These are phyloP conservation scores for Agapornis roseicollis DNA, from an alignment of 2,113 vertebrate species.

Conservation along the genomic window DNA sequence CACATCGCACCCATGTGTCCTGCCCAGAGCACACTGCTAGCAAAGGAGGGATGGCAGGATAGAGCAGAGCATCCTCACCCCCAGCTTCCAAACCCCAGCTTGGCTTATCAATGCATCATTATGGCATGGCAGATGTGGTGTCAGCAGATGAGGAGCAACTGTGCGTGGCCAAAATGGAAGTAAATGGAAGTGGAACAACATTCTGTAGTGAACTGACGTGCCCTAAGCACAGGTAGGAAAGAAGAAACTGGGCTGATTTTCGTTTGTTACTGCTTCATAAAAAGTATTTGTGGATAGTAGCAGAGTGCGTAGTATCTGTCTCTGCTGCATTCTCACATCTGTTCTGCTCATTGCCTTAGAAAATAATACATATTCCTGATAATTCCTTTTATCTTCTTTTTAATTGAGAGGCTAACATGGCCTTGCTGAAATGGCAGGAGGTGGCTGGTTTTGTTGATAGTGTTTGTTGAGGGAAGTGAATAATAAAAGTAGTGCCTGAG, in stretches of 20 bases:
- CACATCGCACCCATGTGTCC: fast-evolving
- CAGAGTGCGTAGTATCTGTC: not conserved
- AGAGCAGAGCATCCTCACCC: not conserved
- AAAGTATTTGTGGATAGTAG: not conserved
- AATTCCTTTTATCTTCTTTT: not conserved
- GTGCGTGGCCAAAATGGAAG: not conserved
- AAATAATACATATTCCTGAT: not conserved
- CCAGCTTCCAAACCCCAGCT: not conserved
- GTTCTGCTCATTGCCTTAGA: not conserved
- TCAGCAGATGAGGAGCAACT: not conserved
- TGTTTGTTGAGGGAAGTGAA: not conserved
- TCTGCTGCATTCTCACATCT: not conserved
- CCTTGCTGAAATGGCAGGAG: not conserved
- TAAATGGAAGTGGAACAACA: not conserved
- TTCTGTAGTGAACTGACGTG: not conserved
- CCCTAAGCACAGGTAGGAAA: not conserved
- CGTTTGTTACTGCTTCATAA: not conserved
- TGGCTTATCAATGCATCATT: not conserved
- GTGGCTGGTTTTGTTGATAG: not conserved
- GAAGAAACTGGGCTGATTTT: not conserved
- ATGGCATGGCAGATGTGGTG: not conserved
- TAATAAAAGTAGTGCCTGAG: not conserved
- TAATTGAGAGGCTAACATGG: not conserved
- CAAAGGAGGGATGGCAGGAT: not conserved
- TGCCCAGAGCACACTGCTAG: not conserved